A percentile compares a stretch with the other conserved stretches of the same genome.
phyloP scores from a whole-genome alignment of 2,888 invertebrate genomes.

The Altica lythri region DNA sequence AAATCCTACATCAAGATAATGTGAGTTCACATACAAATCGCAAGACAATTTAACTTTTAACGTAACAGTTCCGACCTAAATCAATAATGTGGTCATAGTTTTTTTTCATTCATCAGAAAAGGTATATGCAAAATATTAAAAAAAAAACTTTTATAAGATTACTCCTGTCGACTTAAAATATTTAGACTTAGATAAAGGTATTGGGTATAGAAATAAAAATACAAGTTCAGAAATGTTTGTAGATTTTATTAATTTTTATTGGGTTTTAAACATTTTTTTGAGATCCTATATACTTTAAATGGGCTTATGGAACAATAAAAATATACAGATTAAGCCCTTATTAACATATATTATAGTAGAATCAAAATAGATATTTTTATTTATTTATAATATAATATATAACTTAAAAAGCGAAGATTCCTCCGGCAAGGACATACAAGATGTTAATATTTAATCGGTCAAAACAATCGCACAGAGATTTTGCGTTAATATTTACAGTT shows the following conservation, averaged over 20 bases:
- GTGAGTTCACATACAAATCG: too few species aligned
- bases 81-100: too few species aligned
- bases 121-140: too few species aligned
- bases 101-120: too few species aligned
- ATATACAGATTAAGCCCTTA: conserved; percentile 55
- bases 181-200: not conserved
- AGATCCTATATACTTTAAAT: conserved; percentile 45
- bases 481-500: conserved; percentile 1
- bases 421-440: conserved; percentile 37
- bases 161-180: too few species aligned
- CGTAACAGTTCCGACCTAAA: too few species aligned
- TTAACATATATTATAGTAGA: conserved; percentile 55
- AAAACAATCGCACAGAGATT: conserved; percentile 2
- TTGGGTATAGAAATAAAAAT: not conserved
- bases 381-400: conserved; percentile 37
- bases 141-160: too few species aligned
- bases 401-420: conserved; percentile 45
- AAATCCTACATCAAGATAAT: too few species aligned
- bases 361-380: conserved; percentile 53
- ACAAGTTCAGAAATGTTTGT: conserved; percentile 39
- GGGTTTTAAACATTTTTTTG: conserved; percentile 51
- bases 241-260: conserved; percentile 52
- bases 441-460: conserved; percentile 13
- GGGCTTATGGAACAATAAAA: conserved; percentile 56
- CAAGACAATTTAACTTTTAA: too few species aligned